A percentile compares a stretch with the other conserved stretches of the same genome.
Conservation (phyloP, 2,888 invertebrate genomes). For the Trachelus tabidus region DNA sequence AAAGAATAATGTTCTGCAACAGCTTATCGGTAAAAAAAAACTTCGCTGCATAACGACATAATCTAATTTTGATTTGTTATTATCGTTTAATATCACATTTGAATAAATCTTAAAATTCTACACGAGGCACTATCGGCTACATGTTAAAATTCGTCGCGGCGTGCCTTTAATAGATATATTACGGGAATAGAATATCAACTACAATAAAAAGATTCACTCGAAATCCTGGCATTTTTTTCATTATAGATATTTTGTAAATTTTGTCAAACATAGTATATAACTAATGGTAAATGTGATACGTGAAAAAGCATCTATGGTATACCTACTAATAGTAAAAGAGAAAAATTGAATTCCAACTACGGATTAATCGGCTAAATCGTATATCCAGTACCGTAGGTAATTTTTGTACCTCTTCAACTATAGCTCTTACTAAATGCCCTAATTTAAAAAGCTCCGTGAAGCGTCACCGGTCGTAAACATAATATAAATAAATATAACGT, state of each 20-base stretch:
- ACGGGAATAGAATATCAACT: background rate
- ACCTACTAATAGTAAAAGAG: background rate
- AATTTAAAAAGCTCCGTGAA: background rate
- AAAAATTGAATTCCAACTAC: background rate
- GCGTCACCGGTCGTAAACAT: background rate
- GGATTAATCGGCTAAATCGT: background rate
- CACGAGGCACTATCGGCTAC: background rate
- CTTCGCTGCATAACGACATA: background rate
- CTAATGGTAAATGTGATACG: background rate
- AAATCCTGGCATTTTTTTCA: background rate
- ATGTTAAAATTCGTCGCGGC: background rate
- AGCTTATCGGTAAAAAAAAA: background rate
- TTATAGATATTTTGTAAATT: background rate
- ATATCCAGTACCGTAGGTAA: background rate
- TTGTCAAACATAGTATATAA: background rate
- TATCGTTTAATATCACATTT: background rate
- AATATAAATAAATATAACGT: background rate
- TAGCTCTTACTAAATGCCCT: background rate
- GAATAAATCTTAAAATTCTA: background rate
- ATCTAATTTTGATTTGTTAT: background rate
- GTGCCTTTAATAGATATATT: background rate
- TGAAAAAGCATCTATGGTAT: background rate
- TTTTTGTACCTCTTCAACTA: background rate
- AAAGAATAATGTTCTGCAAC: background rate
- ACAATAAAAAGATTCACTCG: background rate